These are phyloP conservation scores for Leptinotarsa undecemlineata DNA, from an alignment of 1,140 invertebrate species.

Conservation along the genomic window DNA sequence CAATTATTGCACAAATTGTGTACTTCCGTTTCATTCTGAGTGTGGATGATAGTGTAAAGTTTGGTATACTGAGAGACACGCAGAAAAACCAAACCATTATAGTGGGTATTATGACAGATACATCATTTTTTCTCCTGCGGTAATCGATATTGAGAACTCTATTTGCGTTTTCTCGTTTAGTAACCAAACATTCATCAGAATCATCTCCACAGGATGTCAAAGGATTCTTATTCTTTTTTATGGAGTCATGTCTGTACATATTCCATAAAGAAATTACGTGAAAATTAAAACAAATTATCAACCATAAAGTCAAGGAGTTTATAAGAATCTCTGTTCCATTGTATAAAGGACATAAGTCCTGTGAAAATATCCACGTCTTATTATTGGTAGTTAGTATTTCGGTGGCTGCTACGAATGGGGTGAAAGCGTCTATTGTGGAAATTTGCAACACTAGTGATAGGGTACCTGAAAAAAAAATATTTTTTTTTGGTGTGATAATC, in stretches of 20 bases:
- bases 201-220: slow-evolving; percentile 55
- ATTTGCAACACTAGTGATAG: slow-evolving; percentile 59
- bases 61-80: slow-evolving; percentile 60
- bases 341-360: slow-evolving; percentile 56
- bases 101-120: slow-evolving; percentile 58
- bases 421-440: slow-evolving; percentile 56
- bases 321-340: slow-evolving; percentile 59
- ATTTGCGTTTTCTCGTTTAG: slow-evolving; percentile 52
- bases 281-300: slow-evolving; percentile 59
- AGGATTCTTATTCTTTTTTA: slow-evolving; percentile 52
- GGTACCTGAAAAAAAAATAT: slow-evolving; percentile 56
- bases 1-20: slow-evolving; percentile 46
- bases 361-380: slow-evolving; percentile 58
- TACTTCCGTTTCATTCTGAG: slow-evolving; percentile 42
- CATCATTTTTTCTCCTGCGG: slow-evolving; percentile 50
- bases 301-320: slow-evolving; percentile 59
- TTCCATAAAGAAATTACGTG: slow-evolving; percentile 61
- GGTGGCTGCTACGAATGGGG: slow-evolving; percentile 54
- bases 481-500: too few species aligned
- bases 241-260: slow-evolving; percentile 48
- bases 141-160: slow-evolving; percentile 59
- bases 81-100: slow-evolving; percentile 61
- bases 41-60: slow-evolving; percentile 53
- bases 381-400: slow-evolving; percentile 58
- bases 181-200: slow-evolving; percentile 58